Percentiles rank a stretch among this genome's conserved stretches.
phyloP scores from a whole-genome alignment of 2,113 vertebrate species.

The Leptodactylus fuscus region DNA sequence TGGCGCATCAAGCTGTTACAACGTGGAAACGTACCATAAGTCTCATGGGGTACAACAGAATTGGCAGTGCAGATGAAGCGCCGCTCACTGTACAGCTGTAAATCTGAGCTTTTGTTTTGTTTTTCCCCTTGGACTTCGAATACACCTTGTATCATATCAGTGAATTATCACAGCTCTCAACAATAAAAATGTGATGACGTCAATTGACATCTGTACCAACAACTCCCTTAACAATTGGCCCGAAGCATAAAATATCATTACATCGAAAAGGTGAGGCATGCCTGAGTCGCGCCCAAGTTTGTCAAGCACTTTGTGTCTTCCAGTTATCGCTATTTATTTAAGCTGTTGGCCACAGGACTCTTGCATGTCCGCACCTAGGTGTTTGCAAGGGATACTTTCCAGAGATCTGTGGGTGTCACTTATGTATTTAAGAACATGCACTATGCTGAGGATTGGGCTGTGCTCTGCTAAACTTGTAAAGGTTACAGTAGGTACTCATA shows the following conservation, averaged over 20 bases:
- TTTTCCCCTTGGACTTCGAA: no score
- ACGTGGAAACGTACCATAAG: no score
- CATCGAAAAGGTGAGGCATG: not conserved
- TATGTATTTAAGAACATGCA: not conserved
- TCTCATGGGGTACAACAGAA: no score
- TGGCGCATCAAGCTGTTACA: no score
- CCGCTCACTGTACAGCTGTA: no score
- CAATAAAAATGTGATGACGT: no score
- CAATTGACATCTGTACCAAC: not conserved
- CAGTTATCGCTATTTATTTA: constrained; percentile 22
- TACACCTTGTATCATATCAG: no score
- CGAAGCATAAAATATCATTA: not conserved
- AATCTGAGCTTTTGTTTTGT: no score
- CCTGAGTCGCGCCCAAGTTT: not conserved
- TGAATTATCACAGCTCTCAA: no score
- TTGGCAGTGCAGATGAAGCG: no score
- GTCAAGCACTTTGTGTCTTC: not conserved
- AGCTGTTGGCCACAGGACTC: not conserved
- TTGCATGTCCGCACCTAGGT: not conserved
- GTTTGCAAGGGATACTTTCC: not conserved
- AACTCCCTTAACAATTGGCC: not conserved
- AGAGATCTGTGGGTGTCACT: not conserved
- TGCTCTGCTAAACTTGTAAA: not conserved
- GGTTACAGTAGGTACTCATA: no score
- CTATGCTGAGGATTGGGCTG: not conserved